Evolutionary conservation across 1,140 invertebrate species (phyloP).

Genomic region (Zaprionus taronus): DNA sequence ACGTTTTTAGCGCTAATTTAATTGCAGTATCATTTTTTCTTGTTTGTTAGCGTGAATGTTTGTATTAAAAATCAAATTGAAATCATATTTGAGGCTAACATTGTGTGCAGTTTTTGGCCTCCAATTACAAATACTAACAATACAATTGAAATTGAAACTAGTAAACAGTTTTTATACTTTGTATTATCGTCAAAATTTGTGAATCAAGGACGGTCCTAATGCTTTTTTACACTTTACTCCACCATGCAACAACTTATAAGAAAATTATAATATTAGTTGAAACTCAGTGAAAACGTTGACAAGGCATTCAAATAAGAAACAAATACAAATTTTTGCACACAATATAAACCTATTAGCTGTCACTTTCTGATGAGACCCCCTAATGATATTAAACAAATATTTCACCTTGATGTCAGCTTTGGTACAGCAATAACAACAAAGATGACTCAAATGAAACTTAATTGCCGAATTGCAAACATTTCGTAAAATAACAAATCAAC

Average conservation of each 20-base stretch:
- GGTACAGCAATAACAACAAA: constrained; percentile 48
- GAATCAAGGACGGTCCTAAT: not conserved
- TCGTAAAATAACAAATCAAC: constrained; percentile 44
- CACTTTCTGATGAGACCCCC: not conserved
- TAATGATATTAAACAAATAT: constrained; percentile 11
- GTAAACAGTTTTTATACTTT: not conserved
- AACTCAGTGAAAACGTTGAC: no score
- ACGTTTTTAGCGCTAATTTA: constrained; percentile 47
- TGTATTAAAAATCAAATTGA: constrained; percentile 39
- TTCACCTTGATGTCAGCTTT: constrained; percentile 61
- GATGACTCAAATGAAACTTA: constrained; percentile 69
- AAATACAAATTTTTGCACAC: not conserved
- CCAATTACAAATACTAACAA: constrained; percentile 21
- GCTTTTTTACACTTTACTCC: not conserved
- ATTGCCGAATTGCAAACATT: constrained; percentile 48
- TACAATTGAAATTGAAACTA: not conserved
- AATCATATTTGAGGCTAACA: constrained; percentile 36
- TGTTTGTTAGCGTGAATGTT: constrained; percentile 39
- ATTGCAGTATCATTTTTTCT: constrained; percentile 49
- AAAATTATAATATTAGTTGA: no score
- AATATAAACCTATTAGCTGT: not conserved
- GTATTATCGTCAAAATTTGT: not conserved
- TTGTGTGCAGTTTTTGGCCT: constrained; percentile 28
- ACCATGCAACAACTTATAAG: no score
- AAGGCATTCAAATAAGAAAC: no score